phyloP scores from a whole-genome alignment of 2,888 invertebrate species.

The Andrena haemorrhoa region DNA sequence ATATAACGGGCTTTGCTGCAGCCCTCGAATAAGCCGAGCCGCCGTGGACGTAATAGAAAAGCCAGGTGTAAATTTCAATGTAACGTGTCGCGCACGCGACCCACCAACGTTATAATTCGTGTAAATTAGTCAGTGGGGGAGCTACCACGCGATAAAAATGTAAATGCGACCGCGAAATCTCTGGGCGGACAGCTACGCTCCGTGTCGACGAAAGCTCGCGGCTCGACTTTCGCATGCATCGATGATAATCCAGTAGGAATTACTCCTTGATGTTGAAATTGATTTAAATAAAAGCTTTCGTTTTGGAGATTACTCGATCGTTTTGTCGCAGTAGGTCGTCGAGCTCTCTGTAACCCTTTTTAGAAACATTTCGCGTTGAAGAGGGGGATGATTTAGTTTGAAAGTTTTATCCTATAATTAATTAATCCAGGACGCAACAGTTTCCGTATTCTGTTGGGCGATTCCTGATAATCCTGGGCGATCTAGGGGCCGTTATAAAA shows the following conservation, averaged over 20 bases:
- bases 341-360: too few relatives aligned
- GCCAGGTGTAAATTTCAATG: slow-evolving; percentile 43
- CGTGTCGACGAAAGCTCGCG: background rate
- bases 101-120: slow-evolving; percentile 37
- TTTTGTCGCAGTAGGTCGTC: too few relatives aligned
- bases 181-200: background rate
- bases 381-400: too few relatives aligned
- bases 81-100: slow-evolving; percentile 17
- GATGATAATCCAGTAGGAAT: background rate
- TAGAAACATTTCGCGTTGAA: too few relatives aligned
- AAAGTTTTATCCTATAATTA: background rate
- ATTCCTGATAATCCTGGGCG: slow-evolving; percentile 46
- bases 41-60: slow-evolving; percentile 10
- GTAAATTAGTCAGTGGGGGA: slow-evolving; percentile 30
- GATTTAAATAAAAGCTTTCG: too few relatives aligned
- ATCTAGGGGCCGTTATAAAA: slow-evolving; percentile 58
- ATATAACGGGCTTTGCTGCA: background rate
- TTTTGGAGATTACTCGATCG: too few relatives aligned
- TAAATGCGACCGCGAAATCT: slow-evolving; percentile 20
- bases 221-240: background rate
- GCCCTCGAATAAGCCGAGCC: slow-evolving; percentile 1
- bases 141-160: slow-evolving; percentile 44
- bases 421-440: background rate
- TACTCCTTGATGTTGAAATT: too few relatives aligned
- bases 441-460: background rate